Base-by-base conservation (phyloP, 2,888 invertebrate genomes). In the Philereme vetulata region DNA sequence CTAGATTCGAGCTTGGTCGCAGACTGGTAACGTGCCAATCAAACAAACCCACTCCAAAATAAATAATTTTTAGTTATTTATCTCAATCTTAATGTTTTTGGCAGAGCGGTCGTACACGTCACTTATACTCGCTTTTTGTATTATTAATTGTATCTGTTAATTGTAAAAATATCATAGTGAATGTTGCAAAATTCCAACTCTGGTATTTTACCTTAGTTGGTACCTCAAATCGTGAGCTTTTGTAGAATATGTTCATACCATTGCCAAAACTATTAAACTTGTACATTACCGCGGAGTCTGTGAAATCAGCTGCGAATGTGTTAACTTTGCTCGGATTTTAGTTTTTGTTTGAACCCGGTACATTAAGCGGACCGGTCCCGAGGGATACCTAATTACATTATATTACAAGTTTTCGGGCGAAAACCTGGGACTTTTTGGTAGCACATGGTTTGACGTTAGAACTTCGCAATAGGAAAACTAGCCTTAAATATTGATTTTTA, bases 281-380 rank as follows among this genome's bases (percentile, higher is more conserved):
- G 63, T 62, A 58, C 53, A 62, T 65, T 58, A 57, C 32, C 9
- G 34, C 7, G 42, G 43, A 36, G 11, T 49, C 60, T 47, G 57
- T 68, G 50, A 52, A 62, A 64, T 64, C 62, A 62, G 54, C 65
- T 65, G 68, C n/a, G 66, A 64, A 64, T 52, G 60, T 47, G 60
- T 33, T 54, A 65, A 66, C 57, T 64, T 65, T 56, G 11, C 48
- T 56, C 34, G 36, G 55, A 46, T 51, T 56, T 51, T 43, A 53
- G 57, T 63, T 62, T 59, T 50, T 45, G 60, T 66, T 62, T 44
- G 51, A 61, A 44, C 63, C 57, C 11, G 46, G 33, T 49, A 49
- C 45, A 53, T 53, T 10, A n/a, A 35, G 35, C 40, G 38, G 36
- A 45, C 51, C 9, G 35, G 42, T 4, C 58, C 36, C 9, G 8